Base-by-base conservation (phyloP, 2,888 invertebrate genomes). In the Dexiosoma caninum region DNA sequence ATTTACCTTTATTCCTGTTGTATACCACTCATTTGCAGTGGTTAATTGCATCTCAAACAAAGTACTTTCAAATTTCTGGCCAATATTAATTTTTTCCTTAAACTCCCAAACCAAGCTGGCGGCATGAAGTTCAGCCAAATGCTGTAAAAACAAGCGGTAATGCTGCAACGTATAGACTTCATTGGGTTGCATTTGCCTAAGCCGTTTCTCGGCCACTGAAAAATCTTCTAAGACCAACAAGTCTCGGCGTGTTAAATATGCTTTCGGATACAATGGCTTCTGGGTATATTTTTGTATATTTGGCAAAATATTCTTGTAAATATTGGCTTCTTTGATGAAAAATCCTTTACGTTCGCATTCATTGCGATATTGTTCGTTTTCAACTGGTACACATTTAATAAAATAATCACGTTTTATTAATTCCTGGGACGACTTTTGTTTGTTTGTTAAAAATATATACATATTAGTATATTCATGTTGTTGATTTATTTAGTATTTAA, bases 101-200 rank as follows among this genome's bases (percentile, higher is more conserved):
- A 84, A 57, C n/a, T 88, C 88, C 86, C 86, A 88, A 21, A 87
- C 87, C 23, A 88, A 83, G 62, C 88, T 86, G 9, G 85, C 84
- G 0, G 87, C 87, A 78, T 88, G 88, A 0, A 88, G 16, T 2
- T 86, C 85, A 0, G 87, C 87, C 57, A 86, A 81, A 19, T 86
- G 85, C 2, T 83, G 77, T 6, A 88, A 49, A 0, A 86, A 85
- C 14, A 86, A 10, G 27, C 86, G 83, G 62, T 83, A 85, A 70
- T 87, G 86, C 1, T 84, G 77, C 0, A 78, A 4, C 0, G 83
- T 83, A 51, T 86, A 86, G 0, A 8, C 8, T 27, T 86, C 85
- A 3, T 57, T 27, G 0, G 71, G 23, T 0, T 59, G 57, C 1
- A 87, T 71, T 69, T 88, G 87, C 0, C 84, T 78, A 30, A 86